Evolutionary conservation across 2,113 vertebrate species (phyloP).

Genomic region (Sander vitreus): DNA sequence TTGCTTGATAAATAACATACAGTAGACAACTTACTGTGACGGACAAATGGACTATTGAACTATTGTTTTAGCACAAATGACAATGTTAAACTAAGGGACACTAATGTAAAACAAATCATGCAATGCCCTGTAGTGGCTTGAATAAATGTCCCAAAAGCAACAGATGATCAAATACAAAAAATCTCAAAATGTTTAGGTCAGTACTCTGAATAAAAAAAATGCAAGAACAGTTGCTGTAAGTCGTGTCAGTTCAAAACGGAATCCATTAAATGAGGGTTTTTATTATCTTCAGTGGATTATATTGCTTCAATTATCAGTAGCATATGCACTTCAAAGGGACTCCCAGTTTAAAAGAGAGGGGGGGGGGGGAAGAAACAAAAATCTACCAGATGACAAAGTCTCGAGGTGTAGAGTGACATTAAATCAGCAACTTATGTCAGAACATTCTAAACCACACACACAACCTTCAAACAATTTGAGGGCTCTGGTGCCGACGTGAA

Average conservation of each 20-base stretch:
- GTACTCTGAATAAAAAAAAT: conserved; percentile 42
- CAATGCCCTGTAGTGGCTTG: background rate
- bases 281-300: conserved; percentile 73
- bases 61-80: conserved; percentile 6
- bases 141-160: conserved; percentile 15
- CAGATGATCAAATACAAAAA: conserved; percentile 32
- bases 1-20: background rate
- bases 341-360: conserved; percentile 63
- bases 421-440: conserved; percentile 83
- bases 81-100: conserved; percentile 7
- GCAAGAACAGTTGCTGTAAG: conserved; percentile 41
- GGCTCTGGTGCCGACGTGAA: conserved; percentile 62
- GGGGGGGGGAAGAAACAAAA: conserved; percentile 39
- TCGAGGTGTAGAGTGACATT: conserved; percentile 81
- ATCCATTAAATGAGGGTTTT: conserved; percentile 63
- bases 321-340: conserved; percentile 78
- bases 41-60: background rate
- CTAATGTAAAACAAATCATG: background rate
- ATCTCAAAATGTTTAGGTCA: conserved; percentile 20
- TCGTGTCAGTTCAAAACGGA: conserved; percentile 60
- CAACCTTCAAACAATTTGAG: conserved; percentile 74
- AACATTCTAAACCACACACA: conserved; percentile 76
- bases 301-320: conserved; percentile 78
- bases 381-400: conserved; percentile 78
- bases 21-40: background rate